Base-by-base conservation (phyloP, 2,113 vertebrate genomes). In the Amphiprion percula region DNA sequence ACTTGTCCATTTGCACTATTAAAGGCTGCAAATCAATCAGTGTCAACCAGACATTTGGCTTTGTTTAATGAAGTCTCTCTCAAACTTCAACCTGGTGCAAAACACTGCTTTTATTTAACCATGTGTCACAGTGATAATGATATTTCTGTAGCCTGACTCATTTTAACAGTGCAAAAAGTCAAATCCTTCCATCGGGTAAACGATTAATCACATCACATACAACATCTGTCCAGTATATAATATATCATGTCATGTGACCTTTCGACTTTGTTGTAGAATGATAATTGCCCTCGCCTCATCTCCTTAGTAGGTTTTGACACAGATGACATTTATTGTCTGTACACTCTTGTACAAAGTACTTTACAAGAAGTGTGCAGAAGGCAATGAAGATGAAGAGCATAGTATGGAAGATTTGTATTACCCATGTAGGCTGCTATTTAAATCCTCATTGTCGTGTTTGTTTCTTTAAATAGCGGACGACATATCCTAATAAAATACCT, bases 251-350 rank as follows among this genome's bases (percentile, higher is more conserved):
- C 79, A 64, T 33, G 5, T 88, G 74, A 86, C 81, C 74, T 89
- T 84, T 82, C 15, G 23, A 23, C 70, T 74, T 63, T 81, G 76
- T 39, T 68, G 63, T 84, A 67, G 19, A 68, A 84, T 65, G 52
- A 71, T 85, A 82, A 87, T 80, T 75, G 65, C 56, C 62, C 76
- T 64, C 68, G 60, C 56, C 37, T 79, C 79, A 33, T 84, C 68
- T 79, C 28, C 63, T 80, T 64, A 69, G 63, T 41, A 56, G 80
- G 66, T 82, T 68, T 64, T 76, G 58, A 74, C 72, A 72, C 21
- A 53, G 76, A 74, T 79, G 77, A 85, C 84, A 85, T 88, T 75
- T 85, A 87, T 84, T 90, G 77, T 87, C 79, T 53, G 14, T 15
- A 54, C 64, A 73, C 52, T 28, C 62, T 67, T 46, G 63, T 59